phyloP scores from a whole-genome alignment of 1,140 invertebrate genomes.

The Camponotus pennsylvanicus region DNA sequence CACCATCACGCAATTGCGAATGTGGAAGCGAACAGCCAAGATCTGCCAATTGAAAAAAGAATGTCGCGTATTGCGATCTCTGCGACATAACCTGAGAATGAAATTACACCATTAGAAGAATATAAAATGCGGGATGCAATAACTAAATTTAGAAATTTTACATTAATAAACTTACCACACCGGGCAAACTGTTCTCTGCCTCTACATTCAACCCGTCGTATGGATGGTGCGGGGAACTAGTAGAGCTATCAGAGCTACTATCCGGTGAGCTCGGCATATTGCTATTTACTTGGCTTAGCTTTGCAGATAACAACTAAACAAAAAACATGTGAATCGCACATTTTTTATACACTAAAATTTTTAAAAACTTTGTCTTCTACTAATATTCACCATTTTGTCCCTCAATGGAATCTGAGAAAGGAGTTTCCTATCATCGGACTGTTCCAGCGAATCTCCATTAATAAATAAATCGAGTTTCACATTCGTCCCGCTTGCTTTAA shows the following conservation, averaged over 20 bases:
- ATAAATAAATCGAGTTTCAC: conserved; percentile 96
- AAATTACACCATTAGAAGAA: conserved; percentile 60
- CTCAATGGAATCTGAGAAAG: conserved; percentile 94
- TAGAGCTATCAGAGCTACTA: conserved; percentile 95
- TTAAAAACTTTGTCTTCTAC: not conserved
- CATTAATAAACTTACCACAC: conserved; percentile 90
- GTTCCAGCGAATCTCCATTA: conserved; percentile 95
- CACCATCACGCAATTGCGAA: conserved; percentile 93
- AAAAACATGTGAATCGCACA: conserved; percentile 23
- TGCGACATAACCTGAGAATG: conserved; percentile 91
- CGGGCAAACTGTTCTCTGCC: conserved; percentile 95
- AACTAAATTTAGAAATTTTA: not conserved
- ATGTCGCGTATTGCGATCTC: conserved; percentile 93
- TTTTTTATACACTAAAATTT: not conserved
- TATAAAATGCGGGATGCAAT: conserved; percentile 21
- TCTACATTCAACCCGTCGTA: conserved; percentile 92
- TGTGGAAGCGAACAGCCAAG: conserved; percentile 94
- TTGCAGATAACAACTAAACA: conserved; percentile 93
- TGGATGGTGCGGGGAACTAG: conserved; percentile 94
- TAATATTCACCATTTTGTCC: conserved; percentile 94
- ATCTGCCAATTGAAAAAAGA: conserved; percentile 96
- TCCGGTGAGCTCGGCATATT: conserved; percentile 95
- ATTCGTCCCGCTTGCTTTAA: conserved; percentile 90
- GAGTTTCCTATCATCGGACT: conserved; percentile 95
- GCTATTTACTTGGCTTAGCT: conserved; percentile 92